phyloP scores from a whole-genome alignment of 2,797 vertebrate genomes.

The Brachyrhaphis roseni region DNA sequence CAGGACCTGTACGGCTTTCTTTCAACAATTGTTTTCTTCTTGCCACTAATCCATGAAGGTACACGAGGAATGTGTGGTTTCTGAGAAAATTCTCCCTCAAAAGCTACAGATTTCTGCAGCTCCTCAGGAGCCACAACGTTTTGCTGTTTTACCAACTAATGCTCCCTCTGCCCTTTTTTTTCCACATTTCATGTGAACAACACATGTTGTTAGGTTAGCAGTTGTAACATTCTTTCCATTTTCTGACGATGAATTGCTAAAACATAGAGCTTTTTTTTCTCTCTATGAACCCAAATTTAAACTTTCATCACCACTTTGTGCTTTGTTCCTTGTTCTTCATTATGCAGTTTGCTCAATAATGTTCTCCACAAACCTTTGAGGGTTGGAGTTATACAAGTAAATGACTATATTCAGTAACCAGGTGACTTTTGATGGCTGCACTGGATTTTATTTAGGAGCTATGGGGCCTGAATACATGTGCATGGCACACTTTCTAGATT shows the following conservation, averaged over 20 bases:
- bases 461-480: not conserved
- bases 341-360: not conserved
- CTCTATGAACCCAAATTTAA: not conserved
- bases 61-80: not conserved
- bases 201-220: not conserved
- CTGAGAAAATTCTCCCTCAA: not conserved
- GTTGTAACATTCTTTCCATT: not conserved
- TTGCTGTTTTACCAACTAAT: not conserved
- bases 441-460: not conserved
- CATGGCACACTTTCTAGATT: not conserved
- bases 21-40: not conserved
- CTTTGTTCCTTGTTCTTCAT: not conserved
- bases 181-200: not conserved
- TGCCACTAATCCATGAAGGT: not conserved
- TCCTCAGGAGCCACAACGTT: not conserved
- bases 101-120: not conserved
- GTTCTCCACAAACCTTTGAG: not conserved
- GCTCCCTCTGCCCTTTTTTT: not conserved
- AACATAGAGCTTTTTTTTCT: not conserved
- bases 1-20: not conserved
- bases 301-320: not conserved
- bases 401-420: not conserved
- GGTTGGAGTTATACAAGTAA: not conserved
- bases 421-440: not conserved
- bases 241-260: not conserved